Evolutionary conservation across 2,888 invertebrate species (phyloP).

Genomic region (Dryocosmus kuriphilus): DNA sequence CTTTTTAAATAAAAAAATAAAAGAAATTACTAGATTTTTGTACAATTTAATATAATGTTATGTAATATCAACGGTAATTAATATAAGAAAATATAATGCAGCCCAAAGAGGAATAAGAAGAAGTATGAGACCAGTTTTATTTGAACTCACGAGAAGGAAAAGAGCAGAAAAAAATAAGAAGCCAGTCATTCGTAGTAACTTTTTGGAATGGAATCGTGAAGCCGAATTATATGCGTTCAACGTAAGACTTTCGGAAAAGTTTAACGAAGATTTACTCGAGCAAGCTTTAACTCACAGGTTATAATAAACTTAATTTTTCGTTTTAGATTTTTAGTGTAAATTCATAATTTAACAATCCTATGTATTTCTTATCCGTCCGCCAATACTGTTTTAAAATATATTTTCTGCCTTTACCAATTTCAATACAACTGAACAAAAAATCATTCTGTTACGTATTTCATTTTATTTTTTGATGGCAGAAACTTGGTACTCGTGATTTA

Average conservation of each 20-base stretch:
- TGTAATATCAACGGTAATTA: not conserved
- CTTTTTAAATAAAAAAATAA: not conserved
- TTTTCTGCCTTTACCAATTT: no score
- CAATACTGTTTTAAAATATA: no score
- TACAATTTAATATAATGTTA: no score
- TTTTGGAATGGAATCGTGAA: slow-evolving; percentile 92
- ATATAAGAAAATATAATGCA: slow-evolving; percentile 47
- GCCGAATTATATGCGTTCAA: slow-evolving; percentile 94
- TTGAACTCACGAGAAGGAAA: slow-evolving; percentile 82
- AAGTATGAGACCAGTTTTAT: slow-evolving; percentile 86
- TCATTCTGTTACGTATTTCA: no score
- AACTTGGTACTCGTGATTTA: no score
- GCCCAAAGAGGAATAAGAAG: slow-evolving; percentile 79
- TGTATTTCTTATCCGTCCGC: no score
- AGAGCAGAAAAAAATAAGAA: slow-evolving; percentile 58
- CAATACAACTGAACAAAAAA: no score
- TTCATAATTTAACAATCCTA: no score
- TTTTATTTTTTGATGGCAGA: no score
- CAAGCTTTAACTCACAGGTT: slow-evolving; percentile 86
- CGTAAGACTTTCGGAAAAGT: slow-evolving; percentile 90
- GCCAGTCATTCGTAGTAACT: slow-evolving; percentile 81
- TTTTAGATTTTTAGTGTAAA: not conserved
- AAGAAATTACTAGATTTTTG: not conserved
- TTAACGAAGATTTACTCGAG: slow-evolving; percentile 84
- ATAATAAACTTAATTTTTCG: not conserved